Conservation (phyloP, 1,140 invertebrate genomes). For the Oreohelix idahoensis region DNA sequence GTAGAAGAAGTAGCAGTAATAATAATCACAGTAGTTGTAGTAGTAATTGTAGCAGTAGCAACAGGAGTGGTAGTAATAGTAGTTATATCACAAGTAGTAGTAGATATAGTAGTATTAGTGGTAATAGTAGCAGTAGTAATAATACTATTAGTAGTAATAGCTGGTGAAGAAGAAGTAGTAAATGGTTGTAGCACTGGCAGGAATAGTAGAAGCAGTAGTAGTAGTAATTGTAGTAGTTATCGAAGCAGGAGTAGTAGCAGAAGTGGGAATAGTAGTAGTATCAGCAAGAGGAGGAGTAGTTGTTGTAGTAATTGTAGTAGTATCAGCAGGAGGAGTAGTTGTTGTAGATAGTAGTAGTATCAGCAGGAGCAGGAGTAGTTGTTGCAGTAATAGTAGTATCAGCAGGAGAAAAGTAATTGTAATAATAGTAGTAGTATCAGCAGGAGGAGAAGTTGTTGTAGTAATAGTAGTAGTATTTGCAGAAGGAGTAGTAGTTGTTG, state of each 20-base stretch:
- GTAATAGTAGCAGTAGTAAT: constrained; percentile 5
- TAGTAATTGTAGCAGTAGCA: neutral
- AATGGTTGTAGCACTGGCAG: neutral
- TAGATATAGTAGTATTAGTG: neutral
- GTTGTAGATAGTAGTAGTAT: neutral
- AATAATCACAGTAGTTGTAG: neutral
- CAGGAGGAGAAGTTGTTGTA: neutral
- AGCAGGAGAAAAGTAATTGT: neutral
- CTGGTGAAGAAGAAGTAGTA: neutral
- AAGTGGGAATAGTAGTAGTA: neutral
- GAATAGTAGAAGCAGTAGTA: neutral
- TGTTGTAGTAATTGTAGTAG: neutral
- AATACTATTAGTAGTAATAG: neutral
- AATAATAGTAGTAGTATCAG: neutral
- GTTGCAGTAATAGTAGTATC: neutral
- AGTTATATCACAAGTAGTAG: neutral
- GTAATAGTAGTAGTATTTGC: neutral
- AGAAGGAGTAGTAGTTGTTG: neutral
- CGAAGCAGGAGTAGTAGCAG: neutral
- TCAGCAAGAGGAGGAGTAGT: neutral
- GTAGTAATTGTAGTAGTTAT: neutral
- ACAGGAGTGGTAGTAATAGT: neutral
- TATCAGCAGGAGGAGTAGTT: neutral
- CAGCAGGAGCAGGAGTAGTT: neutral
- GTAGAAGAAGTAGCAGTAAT: neutral